Evolutionary conservation across 2,888 invertebrate species (phyloP).

Genomic region (Magallana nippona): DNA sequence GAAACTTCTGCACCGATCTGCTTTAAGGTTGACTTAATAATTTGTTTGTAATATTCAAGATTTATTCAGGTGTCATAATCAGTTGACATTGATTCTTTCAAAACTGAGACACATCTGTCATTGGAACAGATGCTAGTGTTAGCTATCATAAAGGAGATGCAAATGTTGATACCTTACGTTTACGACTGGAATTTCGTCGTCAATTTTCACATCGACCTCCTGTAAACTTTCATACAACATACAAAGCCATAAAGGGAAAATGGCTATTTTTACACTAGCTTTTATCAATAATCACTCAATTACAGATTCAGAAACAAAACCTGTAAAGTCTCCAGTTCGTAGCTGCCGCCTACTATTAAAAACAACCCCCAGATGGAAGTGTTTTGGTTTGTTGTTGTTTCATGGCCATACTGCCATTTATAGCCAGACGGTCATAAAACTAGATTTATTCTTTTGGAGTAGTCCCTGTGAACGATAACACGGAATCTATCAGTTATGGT

Average conservation of each 20-base stretch:
- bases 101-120: slow-evolving; percentile 12
- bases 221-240: not conserved
- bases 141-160: slow-evolving; percentile 11
- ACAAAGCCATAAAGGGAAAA: not conserved
- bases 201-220: not conserved
- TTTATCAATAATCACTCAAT: no score
- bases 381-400: slow-evolving; percentile 5
- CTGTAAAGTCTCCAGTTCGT: not conserved
- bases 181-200: not conserved
- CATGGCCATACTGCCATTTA: slow-evolving; percentile 12
- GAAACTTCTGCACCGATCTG: no score
- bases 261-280: no score
- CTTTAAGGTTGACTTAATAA: no score
- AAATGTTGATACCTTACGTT: slow-evolving; percentile 5
- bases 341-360: not conserved
- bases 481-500: not conserved
- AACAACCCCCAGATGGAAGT: not conserved
- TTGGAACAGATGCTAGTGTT: not conserved
- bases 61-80: slow-evolving; percentile 17
- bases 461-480: slow-evolving; percentile 19
- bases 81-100: slow-evolving; percentile 5
- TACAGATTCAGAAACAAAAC: not conserved
- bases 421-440: not conserved
- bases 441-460: not conserved
- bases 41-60: no score